Base-by-base conservation (phyloP, 2,113 vertebrate species). In the Mormoops blainvillei region DNA sequence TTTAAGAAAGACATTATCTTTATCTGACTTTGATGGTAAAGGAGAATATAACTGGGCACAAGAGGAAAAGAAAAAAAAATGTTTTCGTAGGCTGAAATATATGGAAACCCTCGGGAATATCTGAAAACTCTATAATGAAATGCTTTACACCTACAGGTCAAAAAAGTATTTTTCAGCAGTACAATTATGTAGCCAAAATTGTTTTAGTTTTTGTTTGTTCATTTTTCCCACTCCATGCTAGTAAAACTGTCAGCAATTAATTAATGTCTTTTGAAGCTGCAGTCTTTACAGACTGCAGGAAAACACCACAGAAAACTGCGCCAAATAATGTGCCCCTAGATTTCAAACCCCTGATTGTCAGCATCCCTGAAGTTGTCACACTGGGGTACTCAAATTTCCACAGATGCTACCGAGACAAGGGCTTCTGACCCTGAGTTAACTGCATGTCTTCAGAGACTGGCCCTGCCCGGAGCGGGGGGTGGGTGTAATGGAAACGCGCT, bases 201-300 rank as follows among this genome's bases (percentile, higher is more conserved):
- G 63, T 93, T 95, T 95, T 41, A 91, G 4, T n/a, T 88, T 94
- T 67, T 73, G 19, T 92, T 88, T 82, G 36, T 45, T 92, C 56
- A 26, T 87, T 94, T 61, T 77, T 58, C 65, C 43, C 74, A 94
- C 15, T 91, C 38, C 85, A 97, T 41, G 83, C 65, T 96, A 16
- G 68, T 85, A 80, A 93, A 94, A 91, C 38, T 87, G 77, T 58
- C 68, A 56, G 50, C 71, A 77, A 91, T 96, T 96, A 97, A 97
- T 92, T 93, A 97, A 95, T 78, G 24, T 41, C 68, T 83, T 95
- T 91, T 93, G 89, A 97, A 96, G 58, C 58, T 83, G 45, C 18
- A 61, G 20, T 89, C 48, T 89, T 94, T 28, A 41, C 24, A 24
- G 92, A 90, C 16, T 52, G 8, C 33, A 76, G 95, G 74, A 91